Evolutionary conservation across 1,140 invertebrate species (phyloP).

Genomic region (Neodiprion pinetum): DNA sequence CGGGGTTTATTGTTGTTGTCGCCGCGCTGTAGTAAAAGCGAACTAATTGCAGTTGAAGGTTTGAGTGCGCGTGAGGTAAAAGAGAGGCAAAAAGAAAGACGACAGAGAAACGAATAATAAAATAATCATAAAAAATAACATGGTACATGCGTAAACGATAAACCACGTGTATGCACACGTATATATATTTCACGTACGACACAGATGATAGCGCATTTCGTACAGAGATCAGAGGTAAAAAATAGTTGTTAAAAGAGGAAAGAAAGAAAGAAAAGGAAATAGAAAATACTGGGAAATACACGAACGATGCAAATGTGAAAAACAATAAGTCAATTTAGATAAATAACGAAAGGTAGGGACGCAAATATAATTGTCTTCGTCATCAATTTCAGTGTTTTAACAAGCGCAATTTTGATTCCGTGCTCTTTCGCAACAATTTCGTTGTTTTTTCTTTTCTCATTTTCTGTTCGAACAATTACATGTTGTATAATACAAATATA

Average conservation of each 20-base stretch:
- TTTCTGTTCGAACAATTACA: too few species aligned
- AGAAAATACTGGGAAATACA: too few species aligned
- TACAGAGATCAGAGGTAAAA: not conserved
- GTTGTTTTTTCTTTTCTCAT: too few species aligned
- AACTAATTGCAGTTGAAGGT: constrained; percentile 4
- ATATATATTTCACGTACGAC: not conserved
- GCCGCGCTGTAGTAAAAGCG: constrained; percentile 6
- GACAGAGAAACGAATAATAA: not conserved
- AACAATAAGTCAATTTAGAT: too few species aligned
- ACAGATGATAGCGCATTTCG: constrained; percentile 2
- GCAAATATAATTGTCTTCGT: too few species aligned
- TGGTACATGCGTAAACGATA: constrained; percentile 1
- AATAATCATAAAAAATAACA: not conserved
- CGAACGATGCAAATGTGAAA: too few species aligned
- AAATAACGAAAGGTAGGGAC: too few species aligned
- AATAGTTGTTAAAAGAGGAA: not conserved
- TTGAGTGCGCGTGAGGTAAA: constrained; percentile 1
- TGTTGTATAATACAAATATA: too few species aligned
- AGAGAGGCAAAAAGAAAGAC: not conserved
- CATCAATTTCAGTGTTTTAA: too few species aligned
- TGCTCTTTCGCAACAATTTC: too few species aligned
- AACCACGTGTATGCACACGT: not conserved
- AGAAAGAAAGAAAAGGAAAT: too few species aligned
- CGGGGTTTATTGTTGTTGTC: constrained; percentile 5
- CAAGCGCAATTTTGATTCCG: too few species aligned